Conservation (phyloP, 2,888 invertebrate species). For the Ormyrus thymus region DNA sequence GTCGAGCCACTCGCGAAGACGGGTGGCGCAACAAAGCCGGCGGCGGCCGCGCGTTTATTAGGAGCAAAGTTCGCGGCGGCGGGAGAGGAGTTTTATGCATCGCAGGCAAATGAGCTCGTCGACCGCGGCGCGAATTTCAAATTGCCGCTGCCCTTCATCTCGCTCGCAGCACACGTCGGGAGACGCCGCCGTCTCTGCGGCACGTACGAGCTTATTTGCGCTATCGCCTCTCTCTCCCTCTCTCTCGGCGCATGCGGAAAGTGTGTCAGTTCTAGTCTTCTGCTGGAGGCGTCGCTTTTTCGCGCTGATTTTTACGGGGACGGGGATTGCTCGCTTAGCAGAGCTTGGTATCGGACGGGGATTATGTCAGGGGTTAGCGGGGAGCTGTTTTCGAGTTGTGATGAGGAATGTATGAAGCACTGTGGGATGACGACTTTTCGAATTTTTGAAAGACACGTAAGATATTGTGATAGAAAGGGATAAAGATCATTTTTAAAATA, state of each 20-base stretch:
- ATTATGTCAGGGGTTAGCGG: no score
- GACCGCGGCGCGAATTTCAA: constrained; percentile 44
- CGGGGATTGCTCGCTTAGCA: no score
- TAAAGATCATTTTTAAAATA: no score
- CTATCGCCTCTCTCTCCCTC: not conserved
- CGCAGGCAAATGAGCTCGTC: not conserved
- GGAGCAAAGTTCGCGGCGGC: constrained; percentile 16
- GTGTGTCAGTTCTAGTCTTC: constrained; percentile 35
- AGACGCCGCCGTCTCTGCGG: not conserved
- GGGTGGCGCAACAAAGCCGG: constrained; percentile 9
- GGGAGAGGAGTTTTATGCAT: constrained; percentile 3
- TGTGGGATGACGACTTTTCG: no score
- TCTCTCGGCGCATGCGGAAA: not conserved
- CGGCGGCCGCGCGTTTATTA: constrained; percentile 20
- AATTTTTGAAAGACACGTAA: no score
- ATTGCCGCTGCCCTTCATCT: constrained; percentile 32
- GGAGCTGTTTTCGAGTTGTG: no score
- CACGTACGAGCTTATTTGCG: constrained; percentile 36
- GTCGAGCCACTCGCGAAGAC: no score
- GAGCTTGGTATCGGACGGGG: no score
- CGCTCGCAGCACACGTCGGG: constrained; percentile 24
- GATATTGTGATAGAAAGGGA: no score
- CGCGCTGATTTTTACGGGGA: no score
- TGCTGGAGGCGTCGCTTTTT: not conserved
- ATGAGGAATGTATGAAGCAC: no score